Evolutionary conservation across 2,888 invertebrate genomes (phyloP), one percentile per base, ranked within the genome.

Genomic region (Leptinotarsa juncta): DNA sequence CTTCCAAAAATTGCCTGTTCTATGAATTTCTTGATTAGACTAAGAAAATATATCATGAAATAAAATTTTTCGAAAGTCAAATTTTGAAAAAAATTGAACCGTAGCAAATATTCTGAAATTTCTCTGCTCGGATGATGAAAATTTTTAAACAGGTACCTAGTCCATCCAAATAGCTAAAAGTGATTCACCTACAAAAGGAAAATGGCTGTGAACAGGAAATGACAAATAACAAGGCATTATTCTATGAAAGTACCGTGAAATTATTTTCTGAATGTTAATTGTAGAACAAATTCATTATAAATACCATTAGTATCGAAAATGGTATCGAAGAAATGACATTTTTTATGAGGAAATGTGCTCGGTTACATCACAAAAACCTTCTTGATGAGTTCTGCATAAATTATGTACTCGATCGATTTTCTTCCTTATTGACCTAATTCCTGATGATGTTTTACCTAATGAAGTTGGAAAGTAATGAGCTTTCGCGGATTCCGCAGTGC

Each of bases 341-440:
- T 53, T 15, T 62, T 4, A 23, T 68, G 20, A 71, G 77, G 75
- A 74, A 69, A 73, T 75, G 65, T 77, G 75, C 68, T 48, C 67
- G 74, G 75, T 77, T 75, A 67, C 57, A 32, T 16, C 48, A 62
- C 53, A 71, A 71, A 75, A 69, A 66, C 23, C 48, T 50, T 49
- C 71, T 32, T 77, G 73, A 77, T 73, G 74, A 77, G 55, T 67
- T 69, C 53, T 73, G 73, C 73, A 75, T 77, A 74, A 75, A 77
- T 77, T 77, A 72, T 62, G 68, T 72, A 72, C 70, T 42, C 62
- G 72, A 74, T 72, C 67, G 67, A 51, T 55, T 71, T 75, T 69
- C 69, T 20, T 57, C 60, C 20, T 42, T 62, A 15, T 42, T 62
- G 62, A 62, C 62, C 62, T 42, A 62, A 62, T 62, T 62, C n/a